A percentile compares a stretch with the other conserved stretches of the same genome.
Conservation (phyloP, 2,797 vertebrate species). For the Hybognathus amarus region DNA sequence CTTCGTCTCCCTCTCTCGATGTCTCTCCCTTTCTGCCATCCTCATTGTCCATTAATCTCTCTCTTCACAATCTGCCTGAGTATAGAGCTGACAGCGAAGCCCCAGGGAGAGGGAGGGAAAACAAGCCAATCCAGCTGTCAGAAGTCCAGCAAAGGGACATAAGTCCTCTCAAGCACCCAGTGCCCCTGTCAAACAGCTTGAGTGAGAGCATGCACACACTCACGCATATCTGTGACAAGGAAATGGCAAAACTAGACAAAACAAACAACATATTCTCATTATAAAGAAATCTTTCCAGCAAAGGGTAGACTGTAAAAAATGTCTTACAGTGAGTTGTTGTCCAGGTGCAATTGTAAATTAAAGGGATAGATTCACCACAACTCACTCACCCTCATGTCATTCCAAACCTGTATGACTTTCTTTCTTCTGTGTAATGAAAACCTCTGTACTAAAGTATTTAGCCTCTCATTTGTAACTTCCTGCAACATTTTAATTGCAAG, state of each 20-base stretch:
- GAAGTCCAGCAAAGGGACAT: conserved; percentile 54
- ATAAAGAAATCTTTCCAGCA: conserved; percentile 5
- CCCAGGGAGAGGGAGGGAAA: conserved; percentile 59
- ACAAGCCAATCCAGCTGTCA: conserved; percentile 65
- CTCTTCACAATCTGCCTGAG: conserved; percentile 60
- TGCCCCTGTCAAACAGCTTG: conserved; percentile 29
- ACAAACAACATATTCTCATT: conserved; percentile 20
- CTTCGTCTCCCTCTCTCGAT: conserved; percentile 45
- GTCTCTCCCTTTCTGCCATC: conserved; percentile 45
- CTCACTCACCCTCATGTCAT: neutral
- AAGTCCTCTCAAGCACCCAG: conserved; percentile 39
- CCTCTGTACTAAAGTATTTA: neutral
- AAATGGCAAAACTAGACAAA: conserved; percentile 9
- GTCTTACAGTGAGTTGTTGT: neutral
- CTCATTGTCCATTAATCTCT: conserved; percentile 67
- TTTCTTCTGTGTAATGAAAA: neutral
- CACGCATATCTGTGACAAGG: neutral
- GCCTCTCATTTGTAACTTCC: neutral
- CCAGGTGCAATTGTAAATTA: neutral
- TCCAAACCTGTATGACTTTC: neutral
- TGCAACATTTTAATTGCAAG: neutral
- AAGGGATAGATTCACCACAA: neutral
- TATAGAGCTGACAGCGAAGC: conserved; percentile 58
- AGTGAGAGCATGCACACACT: conserved; percentile 36
- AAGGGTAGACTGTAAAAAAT: neutral